Evolutionary conservation across 1,140 invertebrate genomes (phyloP).

Genomic region (Sitobion miscanthi): DNA sequence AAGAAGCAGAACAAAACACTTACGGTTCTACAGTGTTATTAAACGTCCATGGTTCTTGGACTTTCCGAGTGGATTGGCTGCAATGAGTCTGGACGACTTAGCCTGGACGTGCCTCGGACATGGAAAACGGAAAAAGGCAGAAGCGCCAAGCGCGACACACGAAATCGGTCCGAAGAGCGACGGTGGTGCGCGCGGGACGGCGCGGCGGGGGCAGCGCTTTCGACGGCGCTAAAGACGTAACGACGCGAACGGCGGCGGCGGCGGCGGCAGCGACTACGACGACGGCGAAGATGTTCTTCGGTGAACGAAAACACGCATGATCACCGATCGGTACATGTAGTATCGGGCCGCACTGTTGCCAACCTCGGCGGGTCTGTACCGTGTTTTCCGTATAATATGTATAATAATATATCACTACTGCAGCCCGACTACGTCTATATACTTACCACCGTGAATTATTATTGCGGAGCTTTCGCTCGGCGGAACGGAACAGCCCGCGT

Average conservation of each 20-base stretch:
- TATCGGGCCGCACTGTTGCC: constrained; percentile 60
- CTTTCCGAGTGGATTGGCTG: background rate
- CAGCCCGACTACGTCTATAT: background rate
- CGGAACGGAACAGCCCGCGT: background rate
- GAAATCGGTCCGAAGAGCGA: background rate
- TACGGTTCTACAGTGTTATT: background rate
- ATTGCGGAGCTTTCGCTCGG: constrained; percentile 2
- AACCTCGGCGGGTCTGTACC: constrained; percentile 59
- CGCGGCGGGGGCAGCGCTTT: background rate
- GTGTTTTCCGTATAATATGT: constrained; percentile 46
- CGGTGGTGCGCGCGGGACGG: background rate
- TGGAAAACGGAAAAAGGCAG: background rate
- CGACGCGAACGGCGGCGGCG: background rate
- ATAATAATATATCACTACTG: background rate
- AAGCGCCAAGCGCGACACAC: background rate
- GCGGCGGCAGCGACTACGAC: background rate
- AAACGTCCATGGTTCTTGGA: background rate
- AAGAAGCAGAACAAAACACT: background rate
- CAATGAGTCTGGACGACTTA: background rate
- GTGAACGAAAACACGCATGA: constrained; percentile 48
- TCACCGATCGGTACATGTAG: constrained; percentile 62
- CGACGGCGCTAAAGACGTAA: background rate
- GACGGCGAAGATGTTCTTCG: constrained; percentile 24
- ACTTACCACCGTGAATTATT: constrained; percentile 1
- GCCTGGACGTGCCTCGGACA: background rate